A percentile compares a stretch with the other conserved stretches of the same genome.
Conservation (phyloP, 1,140 invertebrate species). For the Hormaphis cornu region DNA sequence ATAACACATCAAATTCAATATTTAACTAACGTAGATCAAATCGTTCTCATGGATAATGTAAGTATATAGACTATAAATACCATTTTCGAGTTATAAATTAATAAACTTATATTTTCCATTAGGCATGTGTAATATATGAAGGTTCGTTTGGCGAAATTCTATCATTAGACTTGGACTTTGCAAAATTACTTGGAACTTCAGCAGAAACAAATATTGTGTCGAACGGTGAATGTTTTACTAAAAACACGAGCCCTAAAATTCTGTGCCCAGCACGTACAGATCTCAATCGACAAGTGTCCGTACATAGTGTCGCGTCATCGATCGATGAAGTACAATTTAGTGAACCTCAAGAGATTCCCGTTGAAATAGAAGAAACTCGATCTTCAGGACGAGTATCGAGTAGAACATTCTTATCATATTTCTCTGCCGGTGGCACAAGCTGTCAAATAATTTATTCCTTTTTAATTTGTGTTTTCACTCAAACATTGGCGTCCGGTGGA, state of each 20-base stretch:
- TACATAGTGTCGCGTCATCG: conserved; percentile 42
- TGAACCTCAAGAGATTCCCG: conserved; percentile 18
- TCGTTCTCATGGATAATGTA: conserved; percentile 68
- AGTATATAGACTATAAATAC: too few relatives aligned
- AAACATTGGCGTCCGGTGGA: conserved; percentile 56
- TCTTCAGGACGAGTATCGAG: conserved; percentile 41
- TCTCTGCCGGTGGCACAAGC: conserved; percentile 55
- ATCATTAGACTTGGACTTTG: too few relatives aligned
- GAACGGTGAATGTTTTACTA: too few relatives aligned
- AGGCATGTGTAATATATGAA: too few relatives aligned
- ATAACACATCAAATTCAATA: conserved; percentile 79
- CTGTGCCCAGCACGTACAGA: too few relatives aligned
- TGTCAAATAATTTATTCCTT: conserved; percentile 50
- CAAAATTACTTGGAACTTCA: too few relatives aligned
- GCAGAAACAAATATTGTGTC: too few relatives aligned
- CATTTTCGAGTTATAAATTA: too few relatives aligned
- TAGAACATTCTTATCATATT: conserved; percentile 59
- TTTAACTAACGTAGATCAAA: conserved; percentile 59
- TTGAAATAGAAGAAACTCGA: conserved; percentile 34
- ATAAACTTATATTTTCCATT: too few relatives aligned
- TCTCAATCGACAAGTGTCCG: conserved; percentile 49
- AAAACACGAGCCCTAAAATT: too few relatives aligned
- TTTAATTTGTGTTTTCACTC: conserved; percentile 54
- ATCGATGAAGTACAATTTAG: conserved; percentile 14
- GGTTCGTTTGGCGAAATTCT: too few relatives aligned